Percentiles rank a stretch among this genome's conserved stretches.
phyloP scores from a whole-genome alignment of 2,888 invertebrate species.

The Chromoteleia sp. region DNA sequence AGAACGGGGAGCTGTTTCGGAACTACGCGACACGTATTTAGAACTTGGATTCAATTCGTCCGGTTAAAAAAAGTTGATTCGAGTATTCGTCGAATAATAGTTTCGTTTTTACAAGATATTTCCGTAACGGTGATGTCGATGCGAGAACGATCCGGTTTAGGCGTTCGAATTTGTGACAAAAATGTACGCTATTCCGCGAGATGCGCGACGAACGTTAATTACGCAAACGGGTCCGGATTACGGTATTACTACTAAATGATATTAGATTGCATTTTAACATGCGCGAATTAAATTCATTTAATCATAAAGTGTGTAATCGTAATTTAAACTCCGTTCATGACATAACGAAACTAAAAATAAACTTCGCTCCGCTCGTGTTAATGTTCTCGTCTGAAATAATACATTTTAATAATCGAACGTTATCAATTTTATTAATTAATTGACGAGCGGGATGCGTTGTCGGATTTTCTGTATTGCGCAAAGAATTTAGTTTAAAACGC shows the following conservation, averaged over 20 bases:
- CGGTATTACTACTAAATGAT: slow-evolving; percentile 9
- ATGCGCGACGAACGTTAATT: background rate
- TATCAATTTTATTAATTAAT: slow-evolving; percentile 50
- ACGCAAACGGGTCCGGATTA: background rate
- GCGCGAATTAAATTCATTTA: slow-evolving; percentile 40
- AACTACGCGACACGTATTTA: background rate
- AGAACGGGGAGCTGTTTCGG: background rate
- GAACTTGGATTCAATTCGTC: slow-evolving; percentile 1
- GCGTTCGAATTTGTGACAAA: no score
- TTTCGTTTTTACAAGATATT: no score
- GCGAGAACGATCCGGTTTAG: no score
- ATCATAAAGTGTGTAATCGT: slow-evolving; percentile 56
- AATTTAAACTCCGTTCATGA: slow-evolving; percentile 57
- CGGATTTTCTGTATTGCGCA: slow-evolving; percentile 40
- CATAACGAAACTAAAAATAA: slow-evolving; percentile 63
- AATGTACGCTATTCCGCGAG: background rate
- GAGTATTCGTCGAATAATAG: background rate
- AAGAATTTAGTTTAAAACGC: slow-evolving; percentile 31
- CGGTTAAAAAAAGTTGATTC: slow-evolving; percentile 1
- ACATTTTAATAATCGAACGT: slow-evolving; percentile 52
- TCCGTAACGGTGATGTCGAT: no score
- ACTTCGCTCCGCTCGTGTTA: slow-evolving; percentile 19
- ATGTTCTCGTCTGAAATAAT: slow-evolving; percentile 26
- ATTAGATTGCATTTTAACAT: slow-evolving; percentile 1
- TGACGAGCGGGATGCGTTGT: slow-evolving; percentile 9